Evolutionary conservation across 2,113 vertebrate species (phyloP), one percentile per base, ranked within the genome.

Genomic region (Mellivora capensis): DNA sequence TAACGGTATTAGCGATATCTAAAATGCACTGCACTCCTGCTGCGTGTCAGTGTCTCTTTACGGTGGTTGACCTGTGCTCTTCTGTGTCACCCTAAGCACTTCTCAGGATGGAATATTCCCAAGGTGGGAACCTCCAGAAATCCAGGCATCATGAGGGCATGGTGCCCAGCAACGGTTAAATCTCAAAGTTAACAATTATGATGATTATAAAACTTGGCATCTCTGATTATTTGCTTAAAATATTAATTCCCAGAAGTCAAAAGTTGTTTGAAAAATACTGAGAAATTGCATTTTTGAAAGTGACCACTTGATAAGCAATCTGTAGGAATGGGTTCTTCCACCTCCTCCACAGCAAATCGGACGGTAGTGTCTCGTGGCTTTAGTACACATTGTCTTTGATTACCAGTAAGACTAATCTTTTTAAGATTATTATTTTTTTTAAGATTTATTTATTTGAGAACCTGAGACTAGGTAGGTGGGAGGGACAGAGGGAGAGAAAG

Each of bases 221-320:
- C 52, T 42, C 31, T 62, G 34, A 59, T 44, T 15, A 44, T 25
- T 61, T n/a, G 42, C 52, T 44, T 49, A 42, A 69, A 49, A 13
- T 18, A 42, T 20, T 49, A 61, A 59, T 47, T n/a, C 54, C 11
- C 7, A 27, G 76, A 87, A 37, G 44, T 42, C 69, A 57, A 37
- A 34, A 39, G n/a, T 6, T 34, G 6, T 86, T 39, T 59, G 82
- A 71, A 37, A 11, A 2, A 13, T 18, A 0, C 64, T 0, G 2
- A 27, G 44, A 83, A 21, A 17, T 4, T 11, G 20, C 67, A 34
- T 69, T 52, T 54, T 12, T 18, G 42, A 47, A 39, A 21, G 10
- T 10, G 21, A 0, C 34, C n/a, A 4, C 39, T n/a, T 11, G 44
- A 13, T 15, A 5, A 15, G 23, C 37, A 3, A 0, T 39, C 42